Percentiles rank a stretch among this genome's conserved stretches.
phyloP scores from a whole-genome alignment of 2,113 vertebrate genomes.

The Athene noctua region DNA sequence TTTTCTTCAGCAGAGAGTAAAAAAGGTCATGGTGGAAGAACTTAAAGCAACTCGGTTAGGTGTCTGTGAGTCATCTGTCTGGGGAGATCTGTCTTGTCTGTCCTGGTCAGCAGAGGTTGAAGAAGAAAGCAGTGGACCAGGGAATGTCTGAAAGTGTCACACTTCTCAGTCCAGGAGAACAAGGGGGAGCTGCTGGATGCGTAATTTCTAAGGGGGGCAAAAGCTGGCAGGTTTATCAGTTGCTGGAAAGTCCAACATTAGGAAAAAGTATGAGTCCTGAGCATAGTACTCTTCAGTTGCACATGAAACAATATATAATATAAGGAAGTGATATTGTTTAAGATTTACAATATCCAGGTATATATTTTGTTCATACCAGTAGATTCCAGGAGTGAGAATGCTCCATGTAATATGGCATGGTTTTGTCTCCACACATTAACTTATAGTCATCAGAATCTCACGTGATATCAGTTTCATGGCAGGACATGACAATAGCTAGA shows the following conservation, averaged over 20 bases:
- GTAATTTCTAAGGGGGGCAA: not conserved
- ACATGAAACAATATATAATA: not conserved
- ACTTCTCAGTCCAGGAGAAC: not conserved
- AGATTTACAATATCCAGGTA: not conserved
- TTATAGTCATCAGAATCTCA: not conserved
- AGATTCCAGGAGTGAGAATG: not conserved
- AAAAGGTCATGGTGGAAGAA: not conserved
- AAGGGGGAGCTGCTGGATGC: not conserved
- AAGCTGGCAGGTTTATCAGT: rapidly evolving
- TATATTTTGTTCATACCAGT: not conserved
- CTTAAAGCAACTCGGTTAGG: not conserved
- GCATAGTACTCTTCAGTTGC: not conserved
- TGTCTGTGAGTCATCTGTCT: not conserved
- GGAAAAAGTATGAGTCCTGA: not conserved
- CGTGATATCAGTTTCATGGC: not conserved
- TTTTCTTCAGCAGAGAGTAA: not conserved
- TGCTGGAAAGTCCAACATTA: not conserved
- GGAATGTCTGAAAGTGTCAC: not conserved
- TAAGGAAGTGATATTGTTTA: not conserved
- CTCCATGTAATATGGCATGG: not conserved
- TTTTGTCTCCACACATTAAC: not conserved
- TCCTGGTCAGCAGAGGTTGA: not conserved
- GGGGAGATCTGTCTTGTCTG: not conserved
- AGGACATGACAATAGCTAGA: not conserved
- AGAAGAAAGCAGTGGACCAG: not conserved